These are phyloP conservation scores for Athene cunicularia DNA, from an alignment of 2,113 vertebrate genomes.

Conservation along the genomic window DNA sequence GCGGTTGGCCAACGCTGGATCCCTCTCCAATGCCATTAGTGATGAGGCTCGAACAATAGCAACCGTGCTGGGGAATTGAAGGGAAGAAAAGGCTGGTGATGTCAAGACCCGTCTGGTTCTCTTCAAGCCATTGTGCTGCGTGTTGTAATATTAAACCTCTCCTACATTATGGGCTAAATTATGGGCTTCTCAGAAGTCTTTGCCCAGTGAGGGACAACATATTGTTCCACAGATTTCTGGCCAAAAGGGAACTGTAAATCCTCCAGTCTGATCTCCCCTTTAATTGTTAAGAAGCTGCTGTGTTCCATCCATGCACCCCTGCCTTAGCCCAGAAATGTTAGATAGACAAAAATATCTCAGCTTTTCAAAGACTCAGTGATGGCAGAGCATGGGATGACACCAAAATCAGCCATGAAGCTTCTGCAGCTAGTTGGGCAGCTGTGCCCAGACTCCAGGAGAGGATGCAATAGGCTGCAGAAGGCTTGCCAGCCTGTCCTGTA, in stretches of 20 bases:
- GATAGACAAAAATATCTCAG: background rate
- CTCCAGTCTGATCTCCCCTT: background rate
- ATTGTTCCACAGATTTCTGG: background rate
- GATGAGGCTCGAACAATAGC: slow-evolving; percentile 34
- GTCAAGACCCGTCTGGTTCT: slow-evolving; percentile 46
- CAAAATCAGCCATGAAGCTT: background rate
- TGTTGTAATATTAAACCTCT: slow-evolving; percentile 18
- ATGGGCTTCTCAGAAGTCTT: background rate
- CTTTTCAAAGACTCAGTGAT: fast-evolving
- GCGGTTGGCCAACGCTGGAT: background rate
- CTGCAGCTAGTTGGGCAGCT: background rate
- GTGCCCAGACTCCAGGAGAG: background rate
- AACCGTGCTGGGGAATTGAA: background rate
- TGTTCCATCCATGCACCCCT: fast-evolving
- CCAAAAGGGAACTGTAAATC: background rate
- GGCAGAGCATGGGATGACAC: background rate
- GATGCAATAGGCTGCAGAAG: background rate
- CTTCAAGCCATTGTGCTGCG: slow-evolving; percentile 36
- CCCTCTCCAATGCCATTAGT: slow-evolving; percentile 13
- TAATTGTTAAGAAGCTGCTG: background rate
- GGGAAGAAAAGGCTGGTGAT: slow-evolving; percentile 37
- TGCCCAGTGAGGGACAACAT: background rate
- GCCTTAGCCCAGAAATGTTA: background rate
- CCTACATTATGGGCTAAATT: background rate
- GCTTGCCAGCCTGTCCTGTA: background rate